These are phyloP conservation scores for Acronicta leporina DNA, from an alignment of 2,888 invertebrate species.

Conservation along the genomic window DNA sequence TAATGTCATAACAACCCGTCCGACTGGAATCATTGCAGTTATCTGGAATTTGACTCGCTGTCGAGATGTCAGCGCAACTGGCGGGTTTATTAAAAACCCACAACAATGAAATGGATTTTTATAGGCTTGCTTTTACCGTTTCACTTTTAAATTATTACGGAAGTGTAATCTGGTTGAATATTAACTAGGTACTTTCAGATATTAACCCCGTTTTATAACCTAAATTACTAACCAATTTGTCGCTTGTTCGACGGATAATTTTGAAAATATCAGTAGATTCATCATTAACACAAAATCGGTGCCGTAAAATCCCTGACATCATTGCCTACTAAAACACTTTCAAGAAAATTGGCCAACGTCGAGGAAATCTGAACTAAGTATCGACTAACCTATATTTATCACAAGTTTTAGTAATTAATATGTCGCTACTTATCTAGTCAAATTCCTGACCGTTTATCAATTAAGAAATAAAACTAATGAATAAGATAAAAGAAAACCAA, in stretches of 20 bases:
- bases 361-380: slow-evolving; percentile 53
- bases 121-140: slow-evolving; percentile 12
- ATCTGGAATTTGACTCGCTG: slow-evolving; percentile 36
- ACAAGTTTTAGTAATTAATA: slow-evolving; percentile 44
- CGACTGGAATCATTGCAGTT: slow-evolving; percentile 43
- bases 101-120: slow-evolving; percentile 10
- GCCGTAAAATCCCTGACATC: slow-evolving; percentile 59
- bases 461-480: slow-evolving; percentile 5
- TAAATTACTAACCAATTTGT: slow-evolving; percentile 32
- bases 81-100: slow-evolving; percentile 33
- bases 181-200: not conserved
- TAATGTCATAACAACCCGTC: slow-evolving; percentile 46
- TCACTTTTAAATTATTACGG: slow-evolving; percentile 3
- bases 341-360: slow-evolving; percentile 62
- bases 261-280: slow-evolving; percentile 45
- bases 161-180: not conserved
- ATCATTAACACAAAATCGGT: slow-evolving; percentile 52
- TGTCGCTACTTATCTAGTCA: slow-evolving; percentile 29
- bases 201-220: slow-evolving; percentile 10
- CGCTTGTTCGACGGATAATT: slow-evolving; percentile 38
- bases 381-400: slow-evolving; percentile 53
- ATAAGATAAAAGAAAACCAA: not conserved
- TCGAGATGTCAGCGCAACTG: slow-evolving; percentile 30
- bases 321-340: slow-evolving; percentile 63
- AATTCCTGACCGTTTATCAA: slow-evolving; percentile 27